Conservation (phyloP, 2,113 vertebrate species). For the Galemys pyrenaicus region DNA sequence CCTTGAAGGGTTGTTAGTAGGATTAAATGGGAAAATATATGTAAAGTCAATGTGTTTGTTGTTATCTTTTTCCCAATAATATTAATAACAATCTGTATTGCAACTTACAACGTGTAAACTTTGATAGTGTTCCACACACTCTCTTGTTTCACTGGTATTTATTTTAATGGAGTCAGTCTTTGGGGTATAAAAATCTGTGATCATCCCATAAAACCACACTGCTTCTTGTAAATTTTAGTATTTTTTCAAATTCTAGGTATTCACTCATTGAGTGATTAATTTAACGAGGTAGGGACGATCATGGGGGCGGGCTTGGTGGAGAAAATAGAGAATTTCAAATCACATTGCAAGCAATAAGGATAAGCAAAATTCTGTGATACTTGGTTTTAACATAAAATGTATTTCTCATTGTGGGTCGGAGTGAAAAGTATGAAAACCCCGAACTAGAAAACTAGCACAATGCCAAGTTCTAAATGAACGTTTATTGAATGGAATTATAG, state of each 20-base stretch:
- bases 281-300: background rate
- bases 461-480: constrained; percentile 1
- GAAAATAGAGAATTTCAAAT: background rate
- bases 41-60: constrained; percentile 26
- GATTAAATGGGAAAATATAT: constrained; percentile 36
- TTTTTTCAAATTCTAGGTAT: background rate
- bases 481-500: constrained; percentile 51
- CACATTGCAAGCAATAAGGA: background rate
- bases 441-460: background rate
- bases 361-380: background rate
- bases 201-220: background rate
- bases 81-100: constrained; percentile 25
- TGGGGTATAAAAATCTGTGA: background rate
- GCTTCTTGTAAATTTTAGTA: background rate
- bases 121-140: background rate
- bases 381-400: background rate
- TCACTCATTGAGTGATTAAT: background rate
- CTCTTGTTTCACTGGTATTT: background rate
- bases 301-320: background rate
- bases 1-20: background rate
- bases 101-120: constrained; percentile 12
- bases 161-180: constrained; percentile 28
- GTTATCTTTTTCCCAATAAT: constrained; percentile 35
- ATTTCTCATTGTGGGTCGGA: constrained; percentile 7
- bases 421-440: background rate